These are phyloP conservation scores for Tanytarsus gracilentus DNA, from an alignment of 2,888 invertebrate species.

Conservation along the genomic window DNA sequence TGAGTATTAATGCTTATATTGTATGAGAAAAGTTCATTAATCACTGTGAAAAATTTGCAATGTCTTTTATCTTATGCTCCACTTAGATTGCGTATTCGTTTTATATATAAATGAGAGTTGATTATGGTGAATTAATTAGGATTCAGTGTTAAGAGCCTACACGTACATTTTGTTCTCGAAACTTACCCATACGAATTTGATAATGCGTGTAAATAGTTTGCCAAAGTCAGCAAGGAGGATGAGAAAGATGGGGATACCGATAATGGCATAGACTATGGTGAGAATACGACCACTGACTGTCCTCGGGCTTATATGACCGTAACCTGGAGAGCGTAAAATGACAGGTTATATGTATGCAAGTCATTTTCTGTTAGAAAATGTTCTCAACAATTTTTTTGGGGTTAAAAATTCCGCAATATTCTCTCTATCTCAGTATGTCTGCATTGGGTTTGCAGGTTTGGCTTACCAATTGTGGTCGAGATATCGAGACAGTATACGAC, in stretches of 20 bases:
- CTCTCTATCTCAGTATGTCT: background rate
- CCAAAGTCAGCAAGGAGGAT: slow-evolving; percentile 92
- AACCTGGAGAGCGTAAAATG: slow-evolving; percentile 53
- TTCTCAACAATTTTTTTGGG: background rate
- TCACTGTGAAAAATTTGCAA: no score
- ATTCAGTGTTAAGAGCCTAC: no score
- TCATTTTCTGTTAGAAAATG: background rate
- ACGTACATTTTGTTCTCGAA: background rate
- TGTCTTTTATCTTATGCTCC: no score
- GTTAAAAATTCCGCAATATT: background rate
- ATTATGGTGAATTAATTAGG: no score
- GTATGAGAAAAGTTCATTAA: no score
- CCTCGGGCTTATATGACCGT: slow-evolving; percentile 91
- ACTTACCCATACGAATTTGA: slow-evolving; percentile 72
- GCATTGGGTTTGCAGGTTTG: background rate
- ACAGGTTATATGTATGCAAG: background rate
- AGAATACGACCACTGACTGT: slow-evolving; percentile 76
- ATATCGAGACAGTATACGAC: slow-evolving; percentile 79
- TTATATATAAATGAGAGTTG: no score
- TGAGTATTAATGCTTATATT: no score
- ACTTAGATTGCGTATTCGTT: no score
- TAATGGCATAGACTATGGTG: slow-evolving; percentile 86
- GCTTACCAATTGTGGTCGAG: slow-evolving; percentile 81
- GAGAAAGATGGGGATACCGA: slow-evolving; percentile 93
- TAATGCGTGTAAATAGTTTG: slow-evolving; percentile 79